Conservation (phyloP, 2,888 invertebrate genomes). For the Tetrapedia diversipes region DNA sequence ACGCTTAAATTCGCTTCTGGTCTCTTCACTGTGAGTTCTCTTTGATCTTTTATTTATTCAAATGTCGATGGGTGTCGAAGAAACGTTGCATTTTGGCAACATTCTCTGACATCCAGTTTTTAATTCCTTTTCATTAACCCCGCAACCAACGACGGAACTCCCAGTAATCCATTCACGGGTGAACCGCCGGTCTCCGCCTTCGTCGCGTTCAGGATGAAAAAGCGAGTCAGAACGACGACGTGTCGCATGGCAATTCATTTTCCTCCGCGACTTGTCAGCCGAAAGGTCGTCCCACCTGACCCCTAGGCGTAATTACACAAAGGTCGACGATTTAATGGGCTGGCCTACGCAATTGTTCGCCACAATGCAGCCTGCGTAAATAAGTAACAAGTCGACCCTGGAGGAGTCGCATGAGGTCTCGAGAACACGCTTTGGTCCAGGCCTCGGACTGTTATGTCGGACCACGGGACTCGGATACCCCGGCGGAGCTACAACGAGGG, state of each 20-base stretch:
- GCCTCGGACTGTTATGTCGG: conserved; percentile 20
- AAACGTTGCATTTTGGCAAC: too few species aligned
- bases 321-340: conserved; percentile 66
- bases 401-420: conserved; percentile 51
- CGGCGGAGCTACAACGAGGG: too few species aligned
- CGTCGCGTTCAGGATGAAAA: not conserved
- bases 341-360: conserved; percentile 67
- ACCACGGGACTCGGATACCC: conserved; percentile 53
- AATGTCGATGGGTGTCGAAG: too few species aligned
- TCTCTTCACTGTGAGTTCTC: too few species aligned
- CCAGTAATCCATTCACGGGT: not conserved
- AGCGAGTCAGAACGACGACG: conserved; percentile 28
- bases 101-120: not conserved
- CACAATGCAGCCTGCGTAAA: conserved; percentile 64
- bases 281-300: conserved; percentile 59
- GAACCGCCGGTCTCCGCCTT: not conserved
- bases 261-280: conserved; percentile 42
- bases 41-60: too few species aligned
- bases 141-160: not conserved
- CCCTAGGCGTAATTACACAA: conserved; percentile 60
- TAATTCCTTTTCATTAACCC: not conserved
- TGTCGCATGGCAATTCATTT: conserved; percentile 52
- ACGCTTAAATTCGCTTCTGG: too few species aligned
- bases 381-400: conserved; percentile 67
- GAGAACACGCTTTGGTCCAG: conserved; percentile 55